phyloP scores from a whole-genome alignment of 2,113 vertebrate species.

The Piprites chloris region DNA sequence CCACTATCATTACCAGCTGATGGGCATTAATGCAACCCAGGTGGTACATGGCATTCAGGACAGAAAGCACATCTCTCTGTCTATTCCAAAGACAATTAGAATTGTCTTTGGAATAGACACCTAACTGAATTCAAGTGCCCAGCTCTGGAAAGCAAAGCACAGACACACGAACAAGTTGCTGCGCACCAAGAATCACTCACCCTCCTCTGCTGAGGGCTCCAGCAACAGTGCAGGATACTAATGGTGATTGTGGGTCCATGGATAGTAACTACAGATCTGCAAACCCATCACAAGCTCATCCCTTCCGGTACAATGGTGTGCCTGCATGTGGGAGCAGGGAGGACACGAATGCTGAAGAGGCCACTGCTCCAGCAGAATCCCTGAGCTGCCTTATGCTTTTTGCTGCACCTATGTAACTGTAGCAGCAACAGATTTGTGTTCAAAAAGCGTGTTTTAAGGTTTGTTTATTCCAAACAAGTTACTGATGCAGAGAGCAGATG shows the following conservation, averaged over 20 bases:
- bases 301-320: rapidly evolving
- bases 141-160: neutral
- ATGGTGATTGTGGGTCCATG: rapidly evolving
- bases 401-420: neutral
- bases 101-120: no score
- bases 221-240: rapidly evolving
- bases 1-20: neutral
- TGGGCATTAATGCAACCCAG: neutral
- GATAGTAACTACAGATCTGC: neutral
- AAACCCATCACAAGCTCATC: neutral
- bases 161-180: neutral
- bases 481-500: neutral
- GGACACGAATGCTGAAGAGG: rapidly evolving
- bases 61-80: neutral
- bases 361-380: neutral
- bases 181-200: neutral
- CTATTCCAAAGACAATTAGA: neutral
- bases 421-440: neutral
- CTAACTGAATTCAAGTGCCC: neutral
- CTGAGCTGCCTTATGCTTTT: rapidly evolving
- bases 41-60: neutral
- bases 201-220: neutral
- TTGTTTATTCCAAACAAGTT: neutral
- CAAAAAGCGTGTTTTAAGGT: neutral
- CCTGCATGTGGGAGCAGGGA: rapidly evolving